Evolutionary conservation across 2,888 invertebrate genomes (phyloP), one percentile per base, ranked within the genome.

Genomic region (Sisyra terminalis): DNA sequence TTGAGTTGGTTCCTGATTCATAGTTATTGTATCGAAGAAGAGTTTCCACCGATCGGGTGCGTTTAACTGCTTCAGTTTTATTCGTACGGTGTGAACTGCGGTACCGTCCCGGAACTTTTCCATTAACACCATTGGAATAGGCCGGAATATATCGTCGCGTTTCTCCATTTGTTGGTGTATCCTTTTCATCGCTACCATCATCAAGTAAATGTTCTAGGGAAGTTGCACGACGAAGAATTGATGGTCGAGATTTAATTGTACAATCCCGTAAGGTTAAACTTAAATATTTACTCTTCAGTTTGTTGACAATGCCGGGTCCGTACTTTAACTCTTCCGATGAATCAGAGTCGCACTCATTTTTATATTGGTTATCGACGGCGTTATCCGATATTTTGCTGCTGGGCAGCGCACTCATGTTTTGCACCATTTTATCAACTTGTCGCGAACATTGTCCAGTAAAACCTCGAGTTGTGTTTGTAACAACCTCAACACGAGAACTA

Each of bases 241-340:
- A 75, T 6, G 77, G 76, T 3, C 83, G 70, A 34, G 71, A 71
- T 46, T 70, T 69, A 49, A 59, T 64, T 51, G 71, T 73, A 34
- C 75, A 73, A 53, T 84, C 83, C n/a, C 87, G 71, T 47, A 88
- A 64, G 8, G 89, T 85, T 49, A 89, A 70, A 59, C 83, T 86
- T 48, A 90, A 71, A 60, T 89, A 90, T 57, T 86, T 80, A 57
- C 85, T 84, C 58, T 85, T 79, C 50, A 90, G 71, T 53, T 82
- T 82, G 56, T 84, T 86, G 31, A 90, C 90, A 56, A 90, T 89
- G 45, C 90, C 89, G 41, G 90, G 90, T 1, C 90, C 90, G 66
- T 90, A 89, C 57, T 82, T 79, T 45, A 89, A 66, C 58, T 89
- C 89, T 61, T 87, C 87, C 50, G 71, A 71, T 42, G 71, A 70